Base-by-base conservation (phyloP, 2,888 invertebrate genomes). In the Andrena hattorfiana region DNA sequence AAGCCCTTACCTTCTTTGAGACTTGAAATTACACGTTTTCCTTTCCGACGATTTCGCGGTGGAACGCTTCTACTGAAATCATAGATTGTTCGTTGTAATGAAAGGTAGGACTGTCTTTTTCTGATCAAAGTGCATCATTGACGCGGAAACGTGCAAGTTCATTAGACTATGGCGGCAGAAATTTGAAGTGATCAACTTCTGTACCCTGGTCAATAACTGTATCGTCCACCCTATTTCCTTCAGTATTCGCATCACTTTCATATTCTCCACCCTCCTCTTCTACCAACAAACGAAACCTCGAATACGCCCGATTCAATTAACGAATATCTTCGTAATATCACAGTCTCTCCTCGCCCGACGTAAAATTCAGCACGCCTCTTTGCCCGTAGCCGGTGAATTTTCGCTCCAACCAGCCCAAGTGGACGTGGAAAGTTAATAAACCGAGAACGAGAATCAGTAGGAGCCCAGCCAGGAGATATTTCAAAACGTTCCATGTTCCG, bases 351-450 rank as follows among this genome's bases (percentile, higher is more conserved):
- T 49, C 10, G 49, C 0, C 42, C 49, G 49, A 49, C 28, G 26
- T 10, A 28, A n/a, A 28, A 66, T 30, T 5, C 42, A 42, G 42
- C 42, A 0, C 42, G 42, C 42, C 42, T 42, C 42, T 42, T 42
- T 42, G 42, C 42, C 42, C 4, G 42, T 42, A 10, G 48, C 48
- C 16, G 1, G 13, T 7, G 48, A 63, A 35, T 42, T 32, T 63
- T 26, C 42, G 23, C 13, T 26, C 42, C 13, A 42, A 23, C 32
- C 63, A 5, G 42, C 4, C 42, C 42, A 26, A 56, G 56, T 56
- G 56, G 56, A 56, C 23, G 23, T 32, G 23, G 23, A 51, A 74
- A 26, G 54, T 75, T 51, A 42, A 77, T 74, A 67, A 73, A 62
- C 16, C 60, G 2, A 2, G 23, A 10, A 26, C 32, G 20, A 26